Conservation (phyloP, 2,113 vertebrate genomes). For the Speoplatyrhinus poulsoni region DNA sequence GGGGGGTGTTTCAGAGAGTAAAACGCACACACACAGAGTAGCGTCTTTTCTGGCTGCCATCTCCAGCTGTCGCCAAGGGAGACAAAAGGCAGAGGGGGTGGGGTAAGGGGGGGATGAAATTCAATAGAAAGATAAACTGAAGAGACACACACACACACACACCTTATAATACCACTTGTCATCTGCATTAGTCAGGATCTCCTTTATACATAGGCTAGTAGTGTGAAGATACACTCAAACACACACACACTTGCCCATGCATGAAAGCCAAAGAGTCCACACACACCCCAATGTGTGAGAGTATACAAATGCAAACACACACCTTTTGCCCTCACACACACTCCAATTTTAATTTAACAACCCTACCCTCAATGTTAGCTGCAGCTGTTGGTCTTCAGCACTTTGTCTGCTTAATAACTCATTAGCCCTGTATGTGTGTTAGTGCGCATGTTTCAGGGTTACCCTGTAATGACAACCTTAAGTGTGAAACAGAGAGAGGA, state of each 20-base stretch:
- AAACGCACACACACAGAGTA: slow-evolving; percentile 19
- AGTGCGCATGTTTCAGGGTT: background rate
- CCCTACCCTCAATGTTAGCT: slow-evolving; percentile 62
- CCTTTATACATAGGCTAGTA: slow-evolving; percentile 20
- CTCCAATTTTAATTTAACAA: slow-evolving; percentile 7
- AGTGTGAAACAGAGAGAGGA: too few relatives aligned
- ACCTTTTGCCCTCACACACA: background rate
- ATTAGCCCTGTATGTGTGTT: slow-evolving; percentile 54
- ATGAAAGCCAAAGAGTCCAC: background rate
- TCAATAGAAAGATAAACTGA: slow-evolving; percentile 75
- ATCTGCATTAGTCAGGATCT: slow-evolving; percentile 75
- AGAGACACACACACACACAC: slow-evolving; percentile 30
- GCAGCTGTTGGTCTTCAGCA: slow-evolving; percentile 76
- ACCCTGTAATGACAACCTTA: too few relatives aligned
- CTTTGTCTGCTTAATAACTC: slow-evolving; percentile 63
- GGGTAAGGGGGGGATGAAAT: slow-evolving; percentile 39
- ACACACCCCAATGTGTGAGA: background rate
- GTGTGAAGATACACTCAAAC: background rate
- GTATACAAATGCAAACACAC: background rate
- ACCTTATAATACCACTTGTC: slow-evolving; percentile 60
- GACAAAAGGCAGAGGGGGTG: slow-evolving; percentile 70
- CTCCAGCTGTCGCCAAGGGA: slow-evolving; percentile 78
- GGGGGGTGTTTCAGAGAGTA: background rate
- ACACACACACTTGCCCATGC: background rate
- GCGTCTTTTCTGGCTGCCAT: slow-evolving; percentile 55